Evolutionary conservation across 2,797 vertebrate genomes (phyloP).

Genomic region (Jordanella pulchra): DNA sequence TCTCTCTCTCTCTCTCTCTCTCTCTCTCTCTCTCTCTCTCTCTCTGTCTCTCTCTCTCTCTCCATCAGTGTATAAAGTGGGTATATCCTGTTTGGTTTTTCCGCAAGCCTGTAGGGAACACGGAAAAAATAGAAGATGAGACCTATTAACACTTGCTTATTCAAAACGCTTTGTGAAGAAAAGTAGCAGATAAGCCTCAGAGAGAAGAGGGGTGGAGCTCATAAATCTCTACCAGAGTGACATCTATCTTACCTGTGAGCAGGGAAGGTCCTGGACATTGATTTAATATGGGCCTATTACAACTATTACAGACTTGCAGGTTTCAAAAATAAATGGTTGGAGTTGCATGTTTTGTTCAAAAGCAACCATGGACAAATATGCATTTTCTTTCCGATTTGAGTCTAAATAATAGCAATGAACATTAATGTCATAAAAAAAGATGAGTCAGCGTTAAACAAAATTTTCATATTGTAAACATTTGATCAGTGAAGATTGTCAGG

Average conservation of each 20-base stretch:
- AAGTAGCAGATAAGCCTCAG: neutral
- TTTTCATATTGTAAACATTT: neutral
- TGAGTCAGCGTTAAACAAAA: neutral
- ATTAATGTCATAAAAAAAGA: neutral
- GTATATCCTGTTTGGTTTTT: neutral
- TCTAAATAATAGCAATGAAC: neutral
- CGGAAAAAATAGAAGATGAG: neutral
- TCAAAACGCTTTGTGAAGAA: neutral
- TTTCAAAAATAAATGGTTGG: neutral
- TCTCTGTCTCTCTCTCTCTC: neutral
- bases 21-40: no score
- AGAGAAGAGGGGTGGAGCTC: neutral
- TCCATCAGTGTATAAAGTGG: neutral
- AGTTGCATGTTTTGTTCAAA: neutral
- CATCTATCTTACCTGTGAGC: no score
- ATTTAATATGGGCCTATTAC: no score
- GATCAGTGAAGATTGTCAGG: neutral
- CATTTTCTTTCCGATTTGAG: neutral
- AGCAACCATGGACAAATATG: neutral
- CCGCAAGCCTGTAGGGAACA: neutral
- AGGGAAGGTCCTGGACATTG: no score
- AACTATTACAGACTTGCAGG: neutral
- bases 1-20: no score
- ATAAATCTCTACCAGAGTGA: neutral
- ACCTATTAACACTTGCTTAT: neutral